Evolutionary conservation across 2,113 vertebrate species (phyloP).

Genomic region (Sciurus niger): DNA sequence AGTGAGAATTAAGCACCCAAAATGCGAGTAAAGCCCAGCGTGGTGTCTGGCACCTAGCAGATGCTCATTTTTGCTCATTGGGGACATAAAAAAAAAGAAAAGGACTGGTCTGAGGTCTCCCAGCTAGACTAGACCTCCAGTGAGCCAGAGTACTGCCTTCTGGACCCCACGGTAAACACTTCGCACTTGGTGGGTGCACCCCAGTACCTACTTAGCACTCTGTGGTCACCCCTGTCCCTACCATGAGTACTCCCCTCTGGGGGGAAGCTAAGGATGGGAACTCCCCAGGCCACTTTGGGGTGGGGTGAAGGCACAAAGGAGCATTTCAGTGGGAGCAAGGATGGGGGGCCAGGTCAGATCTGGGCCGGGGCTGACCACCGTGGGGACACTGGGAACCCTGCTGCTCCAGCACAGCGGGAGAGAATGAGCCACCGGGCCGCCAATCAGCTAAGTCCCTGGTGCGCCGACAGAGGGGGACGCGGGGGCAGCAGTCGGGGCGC

Average conservation of each 20-base stretch:
- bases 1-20: not conserved
- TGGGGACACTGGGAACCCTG: not conserved
- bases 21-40: not conserved
- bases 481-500: not conserved
- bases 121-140: not conserved
- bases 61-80: not conserved
- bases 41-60: not conserved
- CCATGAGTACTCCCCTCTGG: not conserved
- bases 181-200: not conserved
- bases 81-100: not conserved
- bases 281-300: not conserved
- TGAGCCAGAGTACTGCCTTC: not conserved
- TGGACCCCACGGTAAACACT: not conserved
- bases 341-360: fast-evolving
- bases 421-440: not conserved
- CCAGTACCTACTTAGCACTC: not conserved
- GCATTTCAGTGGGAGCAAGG: not conserved
- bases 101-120: not conserved
- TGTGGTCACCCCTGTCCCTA: not conserved
- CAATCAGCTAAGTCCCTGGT: not conserved
- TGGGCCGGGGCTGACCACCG: not conserved
- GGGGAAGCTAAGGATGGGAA: not conserved
- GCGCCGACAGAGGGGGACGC: not conserved
- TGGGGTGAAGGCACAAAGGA: not conserved
- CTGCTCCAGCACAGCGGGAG: not conserved